Evolutionary conservation across 2,113 vertebrate species (phyloP), one percentile per base, ranked within the genome.

Genomic region (Daphoenositta chrysoptera): DNA sequence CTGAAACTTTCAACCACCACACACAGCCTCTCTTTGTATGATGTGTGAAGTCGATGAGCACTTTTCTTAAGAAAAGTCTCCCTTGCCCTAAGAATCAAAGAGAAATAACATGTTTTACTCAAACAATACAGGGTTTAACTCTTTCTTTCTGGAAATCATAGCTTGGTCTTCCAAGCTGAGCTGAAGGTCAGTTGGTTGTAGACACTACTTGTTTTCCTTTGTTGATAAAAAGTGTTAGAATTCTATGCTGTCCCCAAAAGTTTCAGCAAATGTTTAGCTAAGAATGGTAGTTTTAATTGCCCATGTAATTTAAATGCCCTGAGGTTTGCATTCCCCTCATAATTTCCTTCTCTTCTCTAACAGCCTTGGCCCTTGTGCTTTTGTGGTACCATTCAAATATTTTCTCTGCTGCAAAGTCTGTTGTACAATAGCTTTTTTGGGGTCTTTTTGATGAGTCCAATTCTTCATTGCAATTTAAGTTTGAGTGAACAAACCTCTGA

Each of bases 51-150:
- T 27, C 5, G 5, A 63, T 82, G 63, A 65, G 37, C 3, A 17
- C 22, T 83, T 87, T 21, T 54, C 48, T 18, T 75, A 84, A 87
- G 89, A 85, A 94, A 95, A 48, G 56, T 61, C 57, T 94, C 60
- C 30, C 53, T 91, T 12, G 39, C 69, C 50, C 57, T 69, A 37
- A 48, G 21, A 71, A 93, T 97, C 83, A 90, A 94, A 97, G 92
- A 79, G 22, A 60, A 50, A 22, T 21, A 57, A 27, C 16, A 15
- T 51, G 13, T 35, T 92, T 91, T 92, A 80, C 65, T 90, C 13
- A 51, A 61, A 51, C 17, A 42, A 35, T 76, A 76, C 57, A 72
- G 66, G 63, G 30, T 61, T 79, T 80, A 61, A 78, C 33, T 66
- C 24, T 58, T 76, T 79, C 37, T 79, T 83, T 66, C 65, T 31